These are phyloP conservation scores for Aradophagus sp. DNA, from an alignment of 1,140 invertebrate genomes.

Conservation along the genomic window DNA sequence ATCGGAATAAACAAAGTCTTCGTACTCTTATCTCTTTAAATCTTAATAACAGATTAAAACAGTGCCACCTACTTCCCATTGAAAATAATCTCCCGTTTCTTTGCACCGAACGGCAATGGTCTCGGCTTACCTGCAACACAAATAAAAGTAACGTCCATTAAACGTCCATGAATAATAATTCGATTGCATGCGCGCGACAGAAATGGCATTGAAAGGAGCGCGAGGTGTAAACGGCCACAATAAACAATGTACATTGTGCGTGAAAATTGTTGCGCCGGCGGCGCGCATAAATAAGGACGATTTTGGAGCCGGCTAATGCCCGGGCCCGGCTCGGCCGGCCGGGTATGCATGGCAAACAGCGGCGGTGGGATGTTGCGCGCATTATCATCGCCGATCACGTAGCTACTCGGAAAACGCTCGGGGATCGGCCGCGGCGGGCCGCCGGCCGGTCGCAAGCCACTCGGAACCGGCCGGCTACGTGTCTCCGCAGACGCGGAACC, in stretches of 20 bases:
- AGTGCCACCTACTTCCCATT: too few relatives aligned
- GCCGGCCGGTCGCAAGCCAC: slow-evolving; percentile 15
- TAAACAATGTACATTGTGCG: slow-evolving; percentile 17
- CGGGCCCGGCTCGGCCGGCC: too few relatives aligned
- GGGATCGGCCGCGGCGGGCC: slow-evolving; percentile 32
- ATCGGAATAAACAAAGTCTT: too few relatives aligned
- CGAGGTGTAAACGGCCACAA: neutral
- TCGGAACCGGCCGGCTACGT: slow-evolving; percentile 54
- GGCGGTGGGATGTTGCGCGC: slow-evolving; percentile 13
- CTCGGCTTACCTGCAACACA: too few relatives aligned
- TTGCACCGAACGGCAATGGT: too few relatives aligned
- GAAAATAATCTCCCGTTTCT: too few relatives aligned
- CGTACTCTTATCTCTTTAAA: too few relatives aligned
- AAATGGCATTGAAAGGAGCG: neutral
- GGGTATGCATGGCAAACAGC: slow-evolving; percentile 35
- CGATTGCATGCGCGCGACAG: neutral
- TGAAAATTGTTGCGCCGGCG: neutral
- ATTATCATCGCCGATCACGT: slow-evolving; percentile 75
- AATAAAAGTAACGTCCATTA: neutral
- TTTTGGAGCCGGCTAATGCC: slow-evolving; percentile 8
- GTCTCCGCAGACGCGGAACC: too few relatives aligned
- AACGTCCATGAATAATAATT: too few relatives aligned
- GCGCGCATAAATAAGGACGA: slow-evolving; percentile 13
- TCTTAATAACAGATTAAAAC: too few relatives aligned
- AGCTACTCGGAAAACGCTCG: slow-evolving; percentile 71